Percentiles rank a stretch among this genome's conserved stretches.
phyloP scores from a whole-genome alignment of 2,888 invertebrate species.

The Tinea pellionella region DNA sequence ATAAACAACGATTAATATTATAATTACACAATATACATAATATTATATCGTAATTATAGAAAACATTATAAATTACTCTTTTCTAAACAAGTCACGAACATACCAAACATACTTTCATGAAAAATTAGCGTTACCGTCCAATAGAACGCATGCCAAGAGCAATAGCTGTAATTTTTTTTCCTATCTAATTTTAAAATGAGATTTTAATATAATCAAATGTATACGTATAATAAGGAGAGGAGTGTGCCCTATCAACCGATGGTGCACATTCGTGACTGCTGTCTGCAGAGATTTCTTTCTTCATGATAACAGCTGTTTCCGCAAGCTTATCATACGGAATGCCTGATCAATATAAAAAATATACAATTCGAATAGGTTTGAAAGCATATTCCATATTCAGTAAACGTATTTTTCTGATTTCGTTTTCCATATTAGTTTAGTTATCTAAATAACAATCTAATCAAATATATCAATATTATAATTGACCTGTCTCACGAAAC shows the following conservation, averaged over 20 bases:
- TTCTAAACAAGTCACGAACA: not conserved
- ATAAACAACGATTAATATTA: not conserved
- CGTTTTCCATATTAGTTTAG: not conserved
- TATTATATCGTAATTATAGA: not conserved
- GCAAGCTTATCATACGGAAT: no score
- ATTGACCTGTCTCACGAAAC: conserved; percentile 8
- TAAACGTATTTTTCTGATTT: not conserved
- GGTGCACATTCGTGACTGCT: no score
- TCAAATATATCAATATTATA: not conserved
- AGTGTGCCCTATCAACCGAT: no score
- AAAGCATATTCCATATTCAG: no score
- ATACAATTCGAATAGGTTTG: no score
- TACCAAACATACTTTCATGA: not conserved
- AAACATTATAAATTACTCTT: not conserved
- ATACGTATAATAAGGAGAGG: no score
- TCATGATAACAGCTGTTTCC: no score
- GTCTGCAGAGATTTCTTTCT: no score
- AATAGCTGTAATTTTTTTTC: not conserved
- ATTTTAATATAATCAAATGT: no score
- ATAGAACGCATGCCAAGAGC: no score
- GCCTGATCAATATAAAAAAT: no score
- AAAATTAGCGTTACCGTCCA: not conserved
- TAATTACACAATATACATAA: not conserved
- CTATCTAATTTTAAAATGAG: not conserved
- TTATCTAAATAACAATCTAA: conserved; percentile 8